phyloP scores from a whole-genome alignment of 1,140 invertebrate species.

The Monomorium pharaonis region DNA sequence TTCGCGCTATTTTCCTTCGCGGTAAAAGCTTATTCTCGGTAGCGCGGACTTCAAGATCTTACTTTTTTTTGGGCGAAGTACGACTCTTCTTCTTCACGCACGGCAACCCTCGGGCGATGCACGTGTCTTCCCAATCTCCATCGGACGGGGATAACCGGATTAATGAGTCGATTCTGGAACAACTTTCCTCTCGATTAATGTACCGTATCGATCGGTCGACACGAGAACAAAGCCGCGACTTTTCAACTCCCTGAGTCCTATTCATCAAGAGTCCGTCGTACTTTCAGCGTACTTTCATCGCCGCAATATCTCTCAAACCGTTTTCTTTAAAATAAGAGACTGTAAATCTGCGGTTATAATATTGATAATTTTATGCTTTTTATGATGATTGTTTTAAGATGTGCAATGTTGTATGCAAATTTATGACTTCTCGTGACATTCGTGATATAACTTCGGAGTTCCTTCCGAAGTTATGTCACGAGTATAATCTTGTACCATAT shows the following conservation, averaged over 20 bases:
- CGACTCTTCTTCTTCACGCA: not conserved
- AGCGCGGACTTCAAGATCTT: not conserved
- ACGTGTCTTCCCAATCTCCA: conserved; percentile 23
- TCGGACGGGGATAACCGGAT: conserved; percentile 16
- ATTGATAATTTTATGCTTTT: not conserved
- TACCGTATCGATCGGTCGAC: not conserved
- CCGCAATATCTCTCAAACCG: not conserved
- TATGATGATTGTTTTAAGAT: no score
- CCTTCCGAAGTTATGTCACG: not conserved
- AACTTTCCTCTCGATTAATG: conserved; percentile 56
- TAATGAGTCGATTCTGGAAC: conserved; percentile 57
- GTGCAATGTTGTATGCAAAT: not conserved
- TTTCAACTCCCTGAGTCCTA: not conserved
- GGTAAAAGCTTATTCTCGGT: not conserved
- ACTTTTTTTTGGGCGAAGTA: not conserved
- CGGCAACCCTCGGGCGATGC: conserved; percentile 23
- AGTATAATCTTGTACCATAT: conserved; percentile 2
- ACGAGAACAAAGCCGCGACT: conserved; percentile 35
- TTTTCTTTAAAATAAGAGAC: not conserved
- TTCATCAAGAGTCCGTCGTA: not conserved
- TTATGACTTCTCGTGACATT: not conserved
- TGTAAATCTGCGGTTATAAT: not conserved
- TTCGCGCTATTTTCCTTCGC: not conserved
- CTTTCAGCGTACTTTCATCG: not conserved
- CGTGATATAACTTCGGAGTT: not conserved